These are phyloP conservation scores for Astreopora myriophthalma DNA, from an alignment of 64 coral and sea anemone species.

Conservation along the genomic window DNA sequence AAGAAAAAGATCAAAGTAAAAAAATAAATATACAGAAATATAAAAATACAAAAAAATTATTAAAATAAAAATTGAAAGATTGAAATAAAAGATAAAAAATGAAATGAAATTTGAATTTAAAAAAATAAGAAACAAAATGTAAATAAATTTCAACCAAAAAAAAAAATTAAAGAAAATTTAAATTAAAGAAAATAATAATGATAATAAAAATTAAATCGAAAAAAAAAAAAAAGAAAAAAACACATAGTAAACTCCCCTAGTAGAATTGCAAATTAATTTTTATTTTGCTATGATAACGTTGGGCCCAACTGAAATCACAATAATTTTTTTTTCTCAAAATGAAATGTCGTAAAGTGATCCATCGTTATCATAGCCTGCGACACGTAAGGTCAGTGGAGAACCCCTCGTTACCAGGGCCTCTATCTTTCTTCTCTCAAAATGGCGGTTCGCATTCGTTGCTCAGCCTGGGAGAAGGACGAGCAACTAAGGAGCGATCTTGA, in stretches of 20 bases:
- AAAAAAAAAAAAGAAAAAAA: neutral
- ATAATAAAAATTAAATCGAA: neutral
- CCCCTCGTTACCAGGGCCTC: neutral
- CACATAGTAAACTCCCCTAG: neutral
- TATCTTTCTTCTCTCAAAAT: conserved; percentile 15
- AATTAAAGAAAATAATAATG: neutral
- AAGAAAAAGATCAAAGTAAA: too few relatives aligned
- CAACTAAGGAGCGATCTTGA: conserved; percentile 2
- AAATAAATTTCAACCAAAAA: neutral
- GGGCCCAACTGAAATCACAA: conserved; percentile 8
- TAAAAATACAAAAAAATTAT: neutral
- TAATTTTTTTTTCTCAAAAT: neutral
- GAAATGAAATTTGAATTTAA: neutral
- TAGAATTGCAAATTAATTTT: neutral
- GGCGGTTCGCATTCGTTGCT: neutral
- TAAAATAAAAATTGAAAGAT: neutral
- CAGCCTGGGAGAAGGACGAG: conserved; percentile 37
- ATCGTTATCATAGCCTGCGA: conserved; percentile 24
- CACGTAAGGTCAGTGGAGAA: conserved; percentile 11
- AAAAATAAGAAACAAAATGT: neutral
- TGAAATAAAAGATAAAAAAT: neutral
- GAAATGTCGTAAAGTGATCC: neutral
- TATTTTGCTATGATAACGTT: conserved; percentile 16
- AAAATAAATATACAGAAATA: neutral
- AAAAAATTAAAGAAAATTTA: neutral